Conservation (phyloP, 2,113 vertebrate species). For the Lamprologus lemairii region DNA sequence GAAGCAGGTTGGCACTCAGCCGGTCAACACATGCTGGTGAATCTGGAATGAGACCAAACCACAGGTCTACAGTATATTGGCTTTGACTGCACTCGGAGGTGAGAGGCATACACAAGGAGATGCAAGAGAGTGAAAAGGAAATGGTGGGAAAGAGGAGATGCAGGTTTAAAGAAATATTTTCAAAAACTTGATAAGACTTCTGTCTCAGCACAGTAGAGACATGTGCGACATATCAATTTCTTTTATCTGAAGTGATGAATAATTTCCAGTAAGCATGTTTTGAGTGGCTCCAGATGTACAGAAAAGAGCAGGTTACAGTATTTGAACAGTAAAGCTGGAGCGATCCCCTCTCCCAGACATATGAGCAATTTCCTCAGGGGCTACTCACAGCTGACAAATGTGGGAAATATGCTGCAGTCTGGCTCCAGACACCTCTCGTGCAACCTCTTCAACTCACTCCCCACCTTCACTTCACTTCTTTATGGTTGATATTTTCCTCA, state of each 20-base stretch:
- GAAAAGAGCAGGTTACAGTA: constrained; percentile 17
- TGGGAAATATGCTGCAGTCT: constrained; percentile 63
- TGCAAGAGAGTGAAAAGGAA: background rate
- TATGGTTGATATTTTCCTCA: background rate
- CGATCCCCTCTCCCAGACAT: constrained; percentile 35
- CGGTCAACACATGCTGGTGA: background rate
- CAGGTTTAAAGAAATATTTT: background rate
- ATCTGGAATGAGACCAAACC: constrained; percentile 36
- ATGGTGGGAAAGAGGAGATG: background rate
- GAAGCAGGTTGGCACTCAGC: constrained; percentile 37
- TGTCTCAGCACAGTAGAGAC: background rate
- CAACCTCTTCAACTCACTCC: background rate
- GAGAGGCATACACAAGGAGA: background rate
- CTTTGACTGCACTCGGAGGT: background rate
- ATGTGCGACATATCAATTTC: background rate
- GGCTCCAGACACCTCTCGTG: background rate
- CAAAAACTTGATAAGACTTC: background rate
- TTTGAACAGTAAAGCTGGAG: constrained; percentile 8
- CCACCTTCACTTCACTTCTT: background rate
- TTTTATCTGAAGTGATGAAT: constrained; percentile 13
- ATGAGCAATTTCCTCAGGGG: constrained; percentile 55
- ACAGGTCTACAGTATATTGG: background rate
- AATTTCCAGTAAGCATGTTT: constrained; percentile 35
- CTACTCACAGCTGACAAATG: constrained; percentile 53
- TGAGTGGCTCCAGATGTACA: constrained; percentile 58